Percentiles rank a stretch among this genome's conserved stretches.
These are phyloP conservation scores for Pseudois nayaur DNA, from an alignment of 2,113 vertebrate species.

Conservation along the genomic window DNA sequence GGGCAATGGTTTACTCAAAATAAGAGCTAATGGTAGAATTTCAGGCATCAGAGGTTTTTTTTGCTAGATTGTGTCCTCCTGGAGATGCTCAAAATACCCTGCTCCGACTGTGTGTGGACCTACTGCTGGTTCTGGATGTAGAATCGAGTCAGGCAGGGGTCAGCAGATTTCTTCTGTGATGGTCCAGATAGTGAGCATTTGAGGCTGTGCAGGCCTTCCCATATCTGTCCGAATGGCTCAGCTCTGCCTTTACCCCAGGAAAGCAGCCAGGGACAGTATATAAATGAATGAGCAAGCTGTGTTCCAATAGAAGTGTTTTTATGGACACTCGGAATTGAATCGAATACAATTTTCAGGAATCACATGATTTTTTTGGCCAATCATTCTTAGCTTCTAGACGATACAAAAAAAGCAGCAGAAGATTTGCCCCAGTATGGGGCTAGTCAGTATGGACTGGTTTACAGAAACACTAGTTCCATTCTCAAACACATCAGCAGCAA, in stretches of 20 bases:
- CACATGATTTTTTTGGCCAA: background rate
- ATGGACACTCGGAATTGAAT: background rate
- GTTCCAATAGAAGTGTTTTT: background rate
- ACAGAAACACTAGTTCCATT: background rate
- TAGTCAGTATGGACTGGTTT: background rate
- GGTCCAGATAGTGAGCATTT: background rate
- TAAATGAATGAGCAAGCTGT: background rate
- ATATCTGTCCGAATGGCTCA: background rate
- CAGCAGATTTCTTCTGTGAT: background rate
- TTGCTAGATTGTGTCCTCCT: background rate
- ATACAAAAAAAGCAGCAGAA: background rate
- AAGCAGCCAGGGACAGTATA: background rate
- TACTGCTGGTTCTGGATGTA: background rate
- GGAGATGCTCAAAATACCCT: background rate
- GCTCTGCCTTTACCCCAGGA: background rate
- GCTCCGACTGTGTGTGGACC: background rate
- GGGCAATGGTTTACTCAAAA: background rate
- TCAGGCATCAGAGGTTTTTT: background rate
- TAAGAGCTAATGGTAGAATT: background rate
- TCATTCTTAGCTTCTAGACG: background rate
- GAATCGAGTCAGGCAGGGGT: background rate
- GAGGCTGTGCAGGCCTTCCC: background rate
- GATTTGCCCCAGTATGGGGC: background rate
- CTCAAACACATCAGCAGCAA: background rate
- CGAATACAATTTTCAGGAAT: background rate